Evolutionary conservation across 2,797 vertebrate species (phyloP).

Genomic region (Kryptolebias ocellatus): DNA sequence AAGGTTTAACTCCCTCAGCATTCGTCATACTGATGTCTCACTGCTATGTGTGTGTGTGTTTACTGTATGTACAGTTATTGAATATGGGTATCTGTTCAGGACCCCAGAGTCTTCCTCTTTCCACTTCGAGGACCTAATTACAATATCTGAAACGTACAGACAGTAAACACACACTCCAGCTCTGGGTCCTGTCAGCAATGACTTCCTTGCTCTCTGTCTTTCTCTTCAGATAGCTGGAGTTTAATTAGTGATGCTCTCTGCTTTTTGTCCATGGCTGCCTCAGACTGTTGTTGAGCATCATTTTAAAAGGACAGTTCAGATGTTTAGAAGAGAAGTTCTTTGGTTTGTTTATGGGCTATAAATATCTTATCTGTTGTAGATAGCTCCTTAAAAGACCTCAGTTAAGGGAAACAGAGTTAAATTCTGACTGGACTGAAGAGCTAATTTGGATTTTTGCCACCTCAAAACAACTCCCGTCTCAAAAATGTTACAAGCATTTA

Average conservation of each 20-base stretch:
- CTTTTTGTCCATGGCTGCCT: conserved; percentile 14
- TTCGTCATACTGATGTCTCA: conserved; percentile 14
- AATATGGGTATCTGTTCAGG: conserved; percentile 23
- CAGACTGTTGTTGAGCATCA: conserved; percentile 6
- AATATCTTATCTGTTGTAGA: too few relatives aligned
- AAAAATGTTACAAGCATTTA: too few relatives aligned
- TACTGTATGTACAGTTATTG: conserved; percentile 11
- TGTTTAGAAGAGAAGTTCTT: too few relatives aligned
- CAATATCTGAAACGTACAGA: conserved; percentile 50
- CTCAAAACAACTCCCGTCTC: too few relatives aligned
- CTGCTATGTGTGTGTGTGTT: conserved; percentile 16
- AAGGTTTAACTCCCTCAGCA: conserved; percentile 3
- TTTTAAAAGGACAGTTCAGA: not conserved
- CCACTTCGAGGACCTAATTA: conserved; percentile 67
- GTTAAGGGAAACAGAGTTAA: too few relatives aligned
- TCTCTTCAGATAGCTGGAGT: conserved; percentile 37
- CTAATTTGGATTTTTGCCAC: too few relatives aligned
- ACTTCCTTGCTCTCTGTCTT: conserved; percentile 22
- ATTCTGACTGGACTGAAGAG: too few relatives aligned
- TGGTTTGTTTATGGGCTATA: too few relatives aligned
- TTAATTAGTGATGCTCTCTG: conserved; percentile 60
- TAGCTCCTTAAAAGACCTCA: too few relatives aligned
- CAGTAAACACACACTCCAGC: conserved; percentile 29
- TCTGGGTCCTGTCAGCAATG: conserved; percentile 50
- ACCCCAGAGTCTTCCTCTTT: conserved; percentile 26